These are phyloP conservation scores for Amiota mariae DNA, from an alignment of 2,888 invertebrate genomes.

Conservation along the genomic window DNA sequence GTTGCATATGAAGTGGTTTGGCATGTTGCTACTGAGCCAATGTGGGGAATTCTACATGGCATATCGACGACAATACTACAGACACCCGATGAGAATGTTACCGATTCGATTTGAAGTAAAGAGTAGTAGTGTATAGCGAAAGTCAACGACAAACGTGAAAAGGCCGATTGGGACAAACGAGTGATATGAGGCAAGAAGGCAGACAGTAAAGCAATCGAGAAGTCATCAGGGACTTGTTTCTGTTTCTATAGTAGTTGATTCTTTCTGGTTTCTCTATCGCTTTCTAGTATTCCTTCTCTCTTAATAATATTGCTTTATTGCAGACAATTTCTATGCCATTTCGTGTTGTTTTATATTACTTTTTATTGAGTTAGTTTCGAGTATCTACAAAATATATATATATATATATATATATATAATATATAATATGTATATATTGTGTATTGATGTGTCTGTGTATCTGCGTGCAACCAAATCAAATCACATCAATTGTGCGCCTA, in stretches of 20 bases:
- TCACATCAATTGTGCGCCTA: conserved; percentile 66
- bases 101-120: too few species aligned
- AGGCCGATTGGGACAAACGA: background rate
- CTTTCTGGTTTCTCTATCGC: too few species aligned
- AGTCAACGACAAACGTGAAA: background rate
- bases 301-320: conserved; percentile 21
- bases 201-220: background rate
- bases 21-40: conserved; percentile 14
- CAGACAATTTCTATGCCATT: conserved; percentile 36
- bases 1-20: too few species aligned
- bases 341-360: conserved; percentile 43
- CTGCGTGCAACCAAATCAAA: conserved; percentile 65
- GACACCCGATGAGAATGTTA: too few species aligned
- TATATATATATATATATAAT: conserved; percentile 20
- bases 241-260: too few species aligned
- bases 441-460: conserved; percentile 44
- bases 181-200: conserved; percentile 1
- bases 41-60: background rate
- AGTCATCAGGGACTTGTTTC: conserved; percentile 23
- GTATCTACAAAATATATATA: conserved; percentile 36
- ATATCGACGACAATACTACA: conserved; percentile 1
- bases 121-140: too few species aligned
- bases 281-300: background rate
- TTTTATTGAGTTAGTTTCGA: conserved; percentile 31
- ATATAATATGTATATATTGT: conserved; percentile 43